These are phyloP conservation scores for Exocentrus adspersus DNA, from an alignment of 2,888 invertebrate genomes.

Conservation along the genomic window DNA sequence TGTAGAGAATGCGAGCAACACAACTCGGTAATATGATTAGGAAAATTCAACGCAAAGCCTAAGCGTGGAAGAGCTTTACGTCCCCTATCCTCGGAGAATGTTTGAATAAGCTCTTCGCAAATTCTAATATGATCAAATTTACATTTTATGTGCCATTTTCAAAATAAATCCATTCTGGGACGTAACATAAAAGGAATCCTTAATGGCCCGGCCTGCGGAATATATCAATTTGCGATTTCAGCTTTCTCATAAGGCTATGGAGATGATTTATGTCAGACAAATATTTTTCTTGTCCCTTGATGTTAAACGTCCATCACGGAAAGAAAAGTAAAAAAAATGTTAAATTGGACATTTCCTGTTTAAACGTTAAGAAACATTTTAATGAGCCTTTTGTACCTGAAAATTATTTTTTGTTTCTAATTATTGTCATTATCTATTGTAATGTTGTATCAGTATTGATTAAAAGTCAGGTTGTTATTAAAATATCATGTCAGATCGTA, in stretches of 20 bases:
- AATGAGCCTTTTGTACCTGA: not conserved
- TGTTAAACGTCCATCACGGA: not conserved
- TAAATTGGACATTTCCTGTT: too few relatives aligned
- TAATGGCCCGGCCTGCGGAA: slow-evolving; percentile 17
- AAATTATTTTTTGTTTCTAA: not conserved
- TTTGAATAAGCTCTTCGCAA: slow-evolving; percentile 24
- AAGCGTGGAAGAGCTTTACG: slow-evolving; percentile 14
- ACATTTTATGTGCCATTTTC: slow-evolving; percentile 18
- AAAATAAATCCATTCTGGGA: slow-evolving; percentile 22
- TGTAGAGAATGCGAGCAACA: slow-evolving; percentile 6
- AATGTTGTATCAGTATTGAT: too few relatives aligned
- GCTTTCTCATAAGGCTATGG: not conserved
- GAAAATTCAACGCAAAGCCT: slow-evolving; percentile 22
- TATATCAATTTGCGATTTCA: slow-evolving; percentile 3
- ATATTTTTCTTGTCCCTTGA: not conserved
- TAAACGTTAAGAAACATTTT: too few relatives aligned
- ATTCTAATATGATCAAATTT: slow-evolving; percentile 22
- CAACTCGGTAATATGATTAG: slow-evolving; percentile 24
- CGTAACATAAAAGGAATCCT: slow-evolving; percentile 22
- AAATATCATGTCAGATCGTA: too few relatives aligned
- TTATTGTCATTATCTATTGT: not conserved
- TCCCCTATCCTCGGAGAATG: slow-evolving; percentile 3
- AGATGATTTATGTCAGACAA: slow-evolving; percentile 3
- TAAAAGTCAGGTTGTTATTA: too few relatives aligned
- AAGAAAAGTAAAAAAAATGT: too few relatives aligned